These are phyloP conservation scores for Mercenaria mercenaria DNA, from an alignment of 1,140 invertebrate species.

Conservation along the genomic window DNA sequence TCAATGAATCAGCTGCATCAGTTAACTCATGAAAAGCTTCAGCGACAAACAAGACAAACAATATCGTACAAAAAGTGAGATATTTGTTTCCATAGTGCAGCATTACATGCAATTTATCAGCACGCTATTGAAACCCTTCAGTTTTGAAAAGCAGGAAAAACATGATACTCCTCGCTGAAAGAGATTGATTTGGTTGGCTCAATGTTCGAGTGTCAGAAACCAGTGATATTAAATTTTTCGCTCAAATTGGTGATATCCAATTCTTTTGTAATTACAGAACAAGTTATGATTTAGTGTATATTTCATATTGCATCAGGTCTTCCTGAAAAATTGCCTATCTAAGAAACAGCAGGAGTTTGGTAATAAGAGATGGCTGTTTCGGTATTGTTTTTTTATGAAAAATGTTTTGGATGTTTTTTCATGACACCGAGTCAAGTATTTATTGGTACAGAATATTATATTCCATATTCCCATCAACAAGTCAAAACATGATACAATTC, in stretches of 20 bases:
- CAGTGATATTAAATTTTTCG: slow-evolving; percentile 18
- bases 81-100: slow-evolving; percentile 3
- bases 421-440: neutral
- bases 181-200: slow-evolving; percentile 33
- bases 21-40: neutral
- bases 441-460: neutral
- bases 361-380: neutral
- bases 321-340: neutral
- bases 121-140: slow-evolving; percentile 5
- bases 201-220: neutral
- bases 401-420: neutral
- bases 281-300: slow-evolving; percentile 14
- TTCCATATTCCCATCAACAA: neutral
- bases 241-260: slow-evolving; percentile 25
- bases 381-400: slow-evolving; percentile 33
- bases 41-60: neutral
- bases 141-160: slow-evolving; percentile 11
- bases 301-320: neutral
- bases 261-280: slow-evolving; percentile 16
- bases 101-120: slow-evolving; percentile 37
- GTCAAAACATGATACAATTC: no score
- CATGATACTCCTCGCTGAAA: neutral
- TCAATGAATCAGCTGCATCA: neutral
- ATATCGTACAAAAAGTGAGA: neutral
- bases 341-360: slow-evolving; percentile 19